Evolutionary conservation across 2,888 invertebrate species (phyloP).

Genomic region (Polymixis lichenea): DNA sequence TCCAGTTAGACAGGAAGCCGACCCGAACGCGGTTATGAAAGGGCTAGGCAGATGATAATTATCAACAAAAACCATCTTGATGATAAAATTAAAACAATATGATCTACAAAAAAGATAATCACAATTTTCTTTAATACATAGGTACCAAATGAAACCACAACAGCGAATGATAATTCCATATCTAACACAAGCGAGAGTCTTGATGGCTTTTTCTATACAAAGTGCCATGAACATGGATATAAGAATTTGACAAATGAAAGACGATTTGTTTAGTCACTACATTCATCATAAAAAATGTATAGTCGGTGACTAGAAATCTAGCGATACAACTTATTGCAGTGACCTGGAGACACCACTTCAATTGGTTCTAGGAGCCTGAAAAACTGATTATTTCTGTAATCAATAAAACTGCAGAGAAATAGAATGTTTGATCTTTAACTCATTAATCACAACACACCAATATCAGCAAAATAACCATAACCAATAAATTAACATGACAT

Average conservation of each 20-base stretch:
- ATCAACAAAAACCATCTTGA: background rate
- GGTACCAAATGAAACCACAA: slow-evolving; percentile 1
- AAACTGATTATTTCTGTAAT: background rate
- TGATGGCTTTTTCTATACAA: slow-evolving; percentile 2
- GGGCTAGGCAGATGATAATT: no score
- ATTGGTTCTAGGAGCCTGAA: background rate
- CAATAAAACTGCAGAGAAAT: background rate
- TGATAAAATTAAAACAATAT: background rate
- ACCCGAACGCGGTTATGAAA: no score
- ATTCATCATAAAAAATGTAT: slow-evolving; percentile 3
- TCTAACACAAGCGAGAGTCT: background rate
- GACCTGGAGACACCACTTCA: background rate
- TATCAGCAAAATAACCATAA: background rate
- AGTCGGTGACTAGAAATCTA: background rate
- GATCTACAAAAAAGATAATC: background rate
- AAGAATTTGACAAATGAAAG: slow-evolving; percentile 21
- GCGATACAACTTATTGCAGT: background rate
- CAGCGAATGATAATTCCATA: background rate
- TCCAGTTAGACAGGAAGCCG: no score
- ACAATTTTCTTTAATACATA: background rate
- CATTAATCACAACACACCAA: background rate
- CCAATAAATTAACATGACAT: background rate
- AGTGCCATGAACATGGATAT: background rate
- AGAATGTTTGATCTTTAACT: background rate
- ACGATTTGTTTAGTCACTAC: slow-evolving; percentile 4